A percentile compares a stretch with the other conserved stretches of the same genome.
Conservation (phyloP, 2,113 vertebrate species). For the Urocolius indicus region DNA sequence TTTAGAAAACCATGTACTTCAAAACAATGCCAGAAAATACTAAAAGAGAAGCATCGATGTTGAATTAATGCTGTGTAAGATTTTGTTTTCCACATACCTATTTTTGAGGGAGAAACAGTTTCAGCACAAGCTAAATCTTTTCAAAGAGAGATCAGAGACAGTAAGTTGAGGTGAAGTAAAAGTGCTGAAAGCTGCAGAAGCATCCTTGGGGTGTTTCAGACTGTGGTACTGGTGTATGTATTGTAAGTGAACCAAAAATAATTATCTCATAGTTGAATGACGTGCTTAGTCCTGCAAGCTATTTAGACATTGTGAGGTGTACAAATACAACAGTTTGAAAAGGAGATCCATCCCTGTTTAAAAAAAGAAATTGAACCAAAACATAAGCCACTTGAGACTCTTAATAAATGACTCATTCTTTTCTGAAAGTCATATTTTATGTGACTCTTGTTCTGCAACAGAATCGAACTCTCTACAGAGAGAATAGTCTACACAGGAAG, state of each 20-base stretch:
- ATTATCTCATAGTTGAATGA: constrained; percentile 37
- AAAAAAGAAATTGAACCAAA: neutral
- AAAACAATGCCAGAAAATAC: neutral
- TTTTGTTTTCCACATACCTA: constrained; percentile 20
- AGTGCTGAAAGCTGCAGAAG: neutral
- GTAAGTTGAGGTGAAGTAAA: constrained; percentile 19
- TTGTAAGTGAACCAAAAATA: constrained; percentile 66
- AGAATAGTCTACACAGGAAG: neutral
- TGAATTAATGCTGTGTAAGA: neutral
- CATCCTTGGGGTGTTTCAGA: constrained; percentile 44
- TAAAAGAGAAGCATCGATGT: neutral
- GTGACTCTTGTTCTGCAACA: neutral
- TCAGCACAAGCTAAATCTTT: constrained; percentile 37
- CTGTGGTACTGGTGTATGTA: constrained; percentile 31
- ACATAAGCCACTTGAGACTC: neutral
- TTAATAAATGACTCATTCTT: constrained; percentile 18
- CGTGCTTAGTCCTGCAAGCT: constrained; percentile 26
- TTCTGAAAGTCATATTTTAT: neutral
- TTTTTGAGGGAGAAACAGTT: constrained; percentile 25
- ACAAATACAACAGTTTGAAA: neutral
- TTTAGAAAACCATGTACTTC: neutral
- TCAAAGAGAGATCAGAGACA: constrained; percentile 58
- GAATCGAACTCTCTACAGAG: neutral
- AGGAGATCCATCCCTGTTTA: neutral
- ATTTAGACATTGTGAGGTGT: constrained; percentile 27